Evolutionary conservation across 2,113 vertebrate genomes (phyloP), one percentile per base, ranked within the genome.

Genomic region (Podiceps cristatus): DNA sequence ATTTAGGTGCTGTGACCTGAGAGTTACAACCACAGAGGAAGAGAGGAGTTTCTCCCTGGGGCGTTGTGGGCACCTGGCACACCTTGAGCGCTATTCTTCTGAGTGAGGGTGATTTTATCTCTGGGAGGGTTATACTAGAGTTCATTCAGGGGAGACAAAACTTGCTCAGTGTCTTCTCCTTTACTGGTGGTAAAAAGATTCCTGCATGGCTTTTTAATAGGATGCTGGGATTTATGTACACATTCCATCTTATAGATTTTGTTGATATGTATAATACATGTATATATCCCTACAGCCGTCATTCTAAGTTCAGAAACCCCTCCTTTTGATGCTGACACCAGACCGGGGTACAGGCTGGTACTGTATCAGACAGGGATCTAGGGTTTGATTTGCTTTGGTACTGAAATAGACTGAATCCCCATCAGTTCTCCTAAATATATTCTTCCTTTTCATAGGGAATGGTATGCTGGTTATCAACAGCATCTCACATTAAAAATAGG

Each of bases 61-160:
- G 4, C 71, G 94, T 53, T 7, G 2, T 10, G 20, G 56, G 29
- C 50, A 19, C 0, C 0, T 77, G n/a, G 37, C 14, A 3, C 7
- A n/a, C 11, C 45, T 77, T 62, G 13, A 3, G 35, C 28, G 13
- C 31, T 13, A 6, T 53, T 59, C 5, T 60, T 59, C 52, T 64
- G 29, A 5, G 8, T 4, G 40, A 91, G 35, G 4, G 8, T 68
- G 44, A 31, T 55, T 71, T 67, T 78, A 52, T 52, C n/a, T 71
- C 35, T 37, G 52, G 44, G 35, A 68, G 2, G 5, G 45, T 63
- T 14, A 35, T 55, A n/a, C 15, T 6, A 69, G 29, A 1, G 4
- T 53, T 93, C 18, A 9, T 74, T 82, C 31, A 75, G 44, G 20
- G 29, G 6, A 85, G 40, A 11, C 78, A 18, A 62, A 82, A 58